Evolutionary conservation across 2,888 invertebrate genomes (phyloP).

Genomic region (Athalia circularis): DNA sequence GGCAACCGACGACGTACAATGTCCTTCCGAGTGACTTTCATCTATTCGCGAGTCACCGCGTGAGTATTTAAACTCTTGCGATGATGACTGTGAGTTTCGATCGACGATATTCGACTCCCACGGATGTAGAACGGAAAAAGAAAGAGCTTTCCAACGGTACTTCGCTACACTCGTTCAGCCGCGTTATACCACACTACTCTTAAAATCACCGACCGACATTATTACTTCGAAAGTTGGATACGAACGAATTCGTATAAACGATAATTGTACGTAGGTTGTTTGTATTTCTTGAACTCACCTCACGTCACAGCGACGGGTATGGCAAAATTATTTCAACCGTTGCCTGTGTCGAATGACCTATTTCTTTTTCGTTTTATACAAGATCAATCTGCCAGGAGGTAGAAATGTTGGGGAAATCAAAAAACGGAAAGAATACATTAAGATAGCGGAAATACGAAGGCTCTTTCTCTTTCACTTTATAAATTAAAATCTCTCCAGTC

Average conservation of each 20-base stretch:
- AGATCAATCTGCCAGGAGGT: background rate
- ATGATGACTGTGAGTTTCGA: background rate
- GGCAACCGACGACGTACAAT: slow-evolving; percentile 4
- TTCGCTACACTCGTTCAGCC: background rate
- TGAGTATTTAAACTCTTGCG: background rate
- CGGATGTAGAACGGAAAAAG: slow-evolving; percentile 42
- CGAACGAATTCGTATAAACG: slow-evolving; percentile 24
- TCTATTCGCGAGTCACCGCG: slow-evolving; percentile 18
- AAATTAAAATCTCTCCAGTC: slow-evolving; percentile 33
- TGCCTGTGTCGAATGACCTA: background rate
- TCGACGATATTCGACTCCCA: slow-evolving; percentile 23
- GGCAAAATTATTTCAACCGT: background rate
- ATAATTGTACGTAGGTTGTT: background rate
- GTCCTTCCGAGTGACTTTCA: slow-evolving; percentile 31
- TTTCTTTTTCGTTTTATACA: background rate
- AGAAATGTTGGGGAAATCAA: slow-evolving; percentile 7
- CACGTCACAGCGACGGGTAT: background rate
- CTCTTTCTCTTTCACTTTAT: slow-evolving; percentile 27
- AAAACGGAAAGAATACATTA: slow-evolving; percentile 1
- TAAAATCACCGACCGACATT: slow-evolving; percentile 22
- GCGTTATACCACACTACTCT: slow-evolving; percentile 1
- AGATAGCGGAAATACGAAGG: slow-evolving; percentile 18
- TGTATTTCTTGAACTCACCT: background rate
- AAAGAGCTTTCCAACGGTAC: slow-evolving; percentile 44
- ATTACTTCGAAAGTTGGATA: slow-evolving; percentile 28